A percentile compares a stretch with the other conserved stretches of the same genome.
These are phyloP conservation scores for Mythimna lalbum DNA, from an alignment of 2,888 invertebrate genomes.

Conservation along the genomic window DNA sequence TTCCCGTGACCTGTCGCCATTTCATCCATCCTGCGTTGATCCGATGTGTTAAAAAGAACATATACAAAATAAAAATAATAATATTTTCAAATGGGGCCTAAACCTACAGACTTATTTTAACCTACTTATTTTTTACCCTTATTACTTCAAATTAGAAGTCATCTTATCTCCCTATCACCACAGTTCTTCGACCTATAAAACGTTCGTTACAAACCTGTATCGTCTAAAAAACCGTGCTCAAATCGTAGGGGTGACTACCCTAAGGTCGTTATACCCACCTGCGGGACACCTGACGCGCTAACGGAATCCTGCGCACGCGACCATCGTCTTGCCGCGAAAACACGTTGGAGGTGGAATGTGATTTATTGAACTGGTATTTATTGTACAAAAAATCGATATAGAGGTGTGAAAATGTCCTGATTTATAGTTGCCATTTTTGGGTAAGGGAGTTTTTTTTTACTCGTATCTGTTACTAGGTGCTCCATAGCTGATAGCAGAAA, in stretches of 20 bases:
- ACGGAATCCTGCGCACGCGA: slow-evolving; percentile 83
- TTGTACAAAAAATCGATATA: background rate
- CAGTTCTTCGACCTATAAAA: slow-evolving; percentile 48
- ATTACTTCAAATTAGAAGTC: slow-evolving; percentile 4
- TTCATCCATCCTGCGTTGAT: too few species aligned
- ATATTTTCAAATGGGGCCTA: too few species aligned
- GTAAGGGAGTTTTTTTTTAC: too few species aligned
- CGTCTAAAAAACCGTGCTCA: slow-evolving; percentile 49
- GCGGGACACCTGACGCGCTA: slow-evolving; percentile 83
- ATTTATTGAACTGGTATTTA: slow-evolving; percentile 37
- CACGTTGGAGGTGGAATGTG: slow-evolving; percentile 44
- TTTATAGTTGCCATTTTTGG: background rate
- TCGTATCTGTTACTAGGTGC: too few species aligned
- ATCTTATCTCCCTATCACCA: slow-evolving; percentile 26
- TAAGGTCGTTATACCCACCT: slow-evolving; percentile 79
- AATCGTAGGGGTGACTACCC: slow-evolving; percentile 75
- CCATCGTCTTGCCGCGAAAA: slow-evolving; percentile 53
- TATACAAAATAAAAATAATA: too few species aligned
- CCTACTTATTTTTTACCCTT: too few species aligned
- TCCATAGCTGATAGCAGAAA: too few species aligned
- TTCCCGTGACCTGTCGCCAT: too few species aligned
- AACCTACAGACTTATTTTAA: too few species aligned
- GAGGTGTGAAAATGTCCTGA: background rate
- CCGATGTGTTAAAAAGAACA: too few species aligned
- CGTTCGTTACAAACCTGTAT: slow-evolving; percentile 53